Percentiles rank a stretch among this genome's conserved stretches.
phyloP scores from a whole-genome alignment of 2,888 invertebrate genomes.

The Vesta saturnalis region DNA sequence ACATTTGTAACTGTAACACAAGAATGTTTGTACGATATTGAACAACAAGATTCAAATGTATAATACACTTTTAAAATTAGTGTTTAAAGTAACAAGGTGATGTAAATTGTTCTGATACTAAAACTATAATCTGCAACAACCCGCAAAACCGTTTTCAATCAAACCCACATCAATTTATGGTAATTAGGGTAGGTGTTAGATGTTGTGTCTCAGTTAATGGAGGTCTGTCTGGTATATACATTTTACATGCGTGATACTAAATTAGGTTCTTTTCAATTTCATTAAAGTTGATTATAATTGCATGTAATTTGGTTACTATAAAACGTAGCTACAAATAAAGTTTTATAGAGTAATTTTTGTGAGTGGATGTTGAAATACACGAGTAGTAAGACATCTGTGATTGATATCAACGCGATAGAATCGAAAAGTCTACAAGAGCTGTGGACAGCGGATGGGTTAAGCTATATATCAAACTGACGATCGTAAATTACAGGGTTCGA shows the following conservation, averaged over 20 bases:
- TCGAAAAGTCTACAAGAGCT: not conserved
- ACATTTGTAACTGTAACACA: no score
- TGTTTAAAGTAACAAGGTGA: no score
- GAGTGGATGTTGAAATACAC: no score
- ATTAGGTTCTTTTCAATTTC: not conserved
- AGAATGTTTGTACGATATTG: no score
- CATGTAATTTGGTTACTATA: no score
- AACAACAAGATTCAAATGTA: no score
- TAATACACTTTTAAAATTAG: no score
- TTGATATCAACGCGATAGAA: not conserved
- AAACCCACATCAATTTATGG: slow-evolving; percentile 37
- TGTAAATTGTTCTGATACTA: slow-evolving; percentile 7
- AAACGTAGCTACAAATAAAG: no score
- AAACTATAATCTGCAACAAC: slow-evolving; percentile 16
- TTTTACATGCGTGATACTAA: not conserved
- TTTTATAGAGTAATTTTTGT: not conserved
- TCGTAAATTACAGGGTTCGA: not conserved
- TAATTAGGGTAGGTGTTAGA: slow-evolving; percentile 24
- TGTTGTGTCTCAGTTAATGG: not conserved
- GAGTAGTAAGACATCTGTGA: not conserved
- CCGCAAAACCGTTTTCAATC: slow-evolving; percentile 33
- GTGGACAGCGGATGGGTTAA: slow-evolving; percentile 3
- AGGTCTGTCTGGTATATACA: not conserved
- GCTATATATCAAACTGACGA: not conserved
- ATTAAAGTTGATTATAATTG: no score